Evolutionary conservation across 1,140 invertebrate genomes (phyloP), one percentile per base, ranked within the genome.

Genomic region (Drosophila melanica): DNA sequence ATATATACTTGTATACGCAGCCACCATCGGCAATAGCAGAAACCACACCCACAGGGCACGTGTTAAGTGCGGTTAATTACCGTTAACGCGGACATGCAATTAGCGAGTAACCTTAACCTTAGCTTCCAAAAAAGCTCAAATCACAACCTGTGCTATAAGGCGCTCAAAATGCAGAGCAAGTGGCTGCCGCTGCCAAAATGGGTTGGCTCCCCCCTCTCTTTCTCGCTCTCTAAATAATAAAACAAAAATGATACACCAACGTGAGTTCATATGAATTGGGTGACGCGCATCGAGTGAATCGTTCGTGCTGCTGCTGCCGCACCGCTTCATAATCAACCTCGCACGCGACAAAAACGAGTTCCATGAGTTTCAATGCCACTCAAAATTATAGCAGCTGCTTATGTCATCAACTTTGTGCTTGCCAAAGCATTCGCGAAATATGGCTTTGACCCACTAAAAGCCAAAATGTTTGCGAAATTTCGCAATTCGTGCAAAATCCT

Each of bases 111-210:
- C 90, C 90, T 91, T 91, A 91, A 91, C 90, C 90, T 91, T 91
- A 91, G 90, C 90, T 91, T 91, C 90, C 90, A 91, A 91, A 91
- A 91, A 91, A 91, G 90, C 90, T 91, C 90, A 90, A 90, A 81
- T 78, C 81, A 81, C 90, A 91, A 91, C 90, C 90, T 91, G 86
- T 79, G 77, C 85, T 91, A 91, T 85, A 67, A 81, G 90, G 90
- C 81, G 81, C 90, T 55, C 90, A 91, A 79, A 77, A 70, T 68
- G 53, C 58, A 65, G 74, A 87, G 82, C 58, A 77, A 76, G 90
- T 87, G 75, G 53, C 77, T 70, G 63, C 53, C 67, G 70, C 81
- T 59, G 75, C 82, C 81, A 59, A 81, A 86, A 66, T 75, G 59
- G 65, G 75, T 68, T 35, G 42, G 39, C 51, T 65, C 30, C 66